Evolutionary conservation across 2,888 invertebrate genomes (phyloP), one percentile per base, ranked within the genome.

Genomic region (Myopa testacea): DNA sequence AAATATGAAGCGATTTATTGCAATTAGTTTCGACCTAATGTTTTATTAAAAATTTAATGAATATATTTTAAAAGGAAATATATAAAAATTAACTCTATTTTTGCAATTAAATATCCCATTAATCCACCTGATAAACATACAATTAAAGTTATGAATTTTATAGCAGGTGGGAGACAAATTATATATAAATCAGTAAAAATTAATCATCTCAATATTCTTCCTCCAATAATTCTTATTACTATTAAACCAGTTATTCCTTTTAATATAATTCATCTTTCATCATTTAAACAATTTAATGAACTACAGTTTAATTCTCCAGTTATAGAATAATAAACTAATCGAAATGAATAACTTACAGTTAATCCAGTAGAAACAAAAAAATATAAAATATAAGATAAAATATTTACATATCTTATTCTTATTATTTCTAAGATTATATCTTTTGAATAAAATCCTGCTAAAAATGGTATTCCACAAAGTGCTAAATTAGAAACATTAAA

Each of bases 401-500:
- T 26, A 26, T 26, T 26, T 26, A 26, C 26, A 26, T 26, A 26
- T 26, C 26, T 26, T 26, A 26, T 26, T 26, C 26, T 26, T 26
- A 26, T 26, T 26, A 26, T 26, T 26, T 26, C 26, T 26, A 26
- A 2, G 26, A 26, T 26, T 26, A 26, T 26, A 90, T 92, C 92
- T 55, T 92, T 93, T 40, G 92, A 92, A 89, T 92, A 93, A 93
- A 92, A 93, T 0, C 92, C 92, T 0, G 92, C 89, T 87, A 93
- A 89, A 92, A 93, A 93, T 10, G 92, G 92, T 86, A 92, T 90
- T 0, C 93, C 93, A 90, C 92, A 92, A 88, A 93, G 91, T 83
- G 92, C 89, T 84, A 93, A 89, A 90, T 91, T 92, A 82, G 92
- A 90, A 86, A 91, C 88, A 90, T 90, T 91, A 88, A 93, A 90